Conservation (phyloP, 1,140 invertebrate species). For the Drosophila murphyi region DNA sequence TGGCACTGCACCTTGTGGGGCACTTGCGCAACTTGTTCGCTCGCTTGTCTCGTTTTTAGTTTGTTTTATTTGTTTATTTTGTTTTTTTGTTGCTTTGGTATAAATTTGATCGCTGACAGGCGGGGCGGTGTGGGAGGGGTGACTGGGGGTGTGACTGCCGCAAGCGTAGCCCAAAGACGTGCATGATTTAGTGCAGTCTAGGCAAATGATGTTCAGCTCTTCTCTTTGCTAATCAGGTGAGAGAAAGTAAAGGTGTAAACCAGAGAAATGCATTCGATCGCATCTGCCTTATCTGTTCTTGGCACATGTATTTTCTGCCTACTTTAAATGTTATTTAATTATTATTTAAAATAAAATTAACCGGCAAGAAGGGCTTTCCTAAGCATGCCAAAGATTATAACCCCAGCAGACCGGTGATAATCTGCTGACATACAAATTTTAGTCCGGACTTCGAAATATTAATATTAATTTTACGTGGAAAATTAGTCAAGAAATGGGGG, state of each 20-base stretch:
- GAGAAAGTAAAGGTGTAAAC: conserved; percentile 2
- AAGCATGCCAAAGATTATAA: no score
- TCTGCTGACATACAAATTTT: no score
- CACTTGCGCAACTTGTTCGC: conserved; percentile 64
- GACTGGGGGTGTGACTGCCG: background rate
- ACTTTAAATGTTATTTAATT: no score
- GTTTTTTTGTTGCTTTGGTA: conserved; percentile 27
- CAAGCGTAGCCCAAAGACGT: conserved; percentile 14
- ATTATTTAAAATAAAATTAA: no score
- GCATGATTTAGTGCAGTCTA: conserved; percentile 40
- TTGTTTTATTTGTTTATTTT: conserved; percentile 16
- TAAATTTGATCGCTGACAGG: conserved; percentile 70
- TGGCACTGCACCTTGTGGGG: conserved; percentile 43
- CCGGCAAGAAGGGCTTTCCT: no score
- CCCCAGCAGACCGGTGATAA: no score
- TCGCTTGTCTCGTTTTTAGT: conserved; percentile 24
- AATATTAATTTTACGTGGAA: no score
- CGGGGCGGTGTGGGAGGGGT: background rate
- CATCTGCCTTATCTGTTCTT: background rate
- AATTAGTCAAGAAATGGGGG: no score
- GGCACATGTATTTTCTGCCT: no score
- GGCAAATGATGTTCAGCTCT: conserved; percentile 33
- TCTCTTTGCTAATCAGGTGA: conserved; percentile 9
- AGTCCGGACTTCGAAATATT: no score
- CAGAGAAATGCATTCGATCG: background rate